A percentile compares a stretch with the other conserved stretches of the same genome.
phyloP scores from a whole-genome alignment of 2,113 vertebrate genomes.

The Dolichallabes microphthalmus region DNA sequence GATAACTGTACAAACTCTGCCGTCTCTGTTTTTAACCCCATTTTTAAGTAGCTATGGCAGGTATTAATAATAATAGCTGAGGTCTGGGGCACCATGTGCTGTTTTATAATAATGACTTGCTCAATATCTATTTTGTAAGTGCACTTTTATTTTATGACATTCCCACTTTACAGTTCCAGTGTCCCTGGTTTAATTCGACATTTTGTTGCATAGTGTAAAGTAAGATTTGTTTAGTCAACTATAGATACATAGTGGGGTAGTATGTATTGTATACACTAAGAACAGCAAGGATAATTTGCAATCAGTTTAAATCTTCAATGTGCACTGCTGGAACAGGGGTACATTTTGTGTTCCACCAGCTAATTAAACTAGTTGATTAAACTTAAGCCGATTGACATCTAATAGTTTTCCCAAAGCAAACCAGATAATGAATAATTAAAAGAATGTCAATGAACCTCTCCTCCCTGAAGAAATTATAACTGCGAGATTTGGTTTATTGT shows the following conservation, averaged over 20 bases:
- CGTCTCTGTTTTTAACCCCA: constrained; percentile 32
- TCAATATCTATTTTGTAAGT: constrained; percentile 24
- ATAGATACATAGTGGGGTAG: neutral
- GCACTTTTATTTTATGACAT: neutral
- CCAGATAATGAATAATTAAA: neutral
- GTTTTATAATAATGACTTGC: constrained; percentile 26
- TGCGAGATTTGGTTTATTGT: neutral
- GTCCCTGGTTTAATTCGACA: neutral
- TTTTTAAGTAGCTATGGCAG: neutral
- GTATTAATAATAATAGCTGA: constrained; percentile 30
- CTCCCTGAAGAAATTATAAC: neutral
- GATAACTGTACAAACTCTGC: constrained; percentile 30
- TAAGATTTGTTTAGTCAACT: neutral
- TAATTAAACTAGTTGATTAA: neutral
- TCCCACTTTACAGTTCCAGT: neutral
- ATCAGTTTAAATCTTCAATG: no score
- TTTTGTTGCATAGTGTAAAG: neutral
- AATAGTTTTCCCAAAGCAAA: neutral
- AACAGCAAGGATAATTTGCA: neutral
- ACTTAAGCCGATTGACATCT: neutral
- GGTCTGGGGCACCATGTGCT: constrained; percentile 11
- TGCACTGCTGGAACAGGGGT: no score
- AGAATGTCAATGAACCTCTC: neutral
- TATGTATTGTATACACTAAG: neutral
- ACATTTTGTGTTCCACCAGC: neutral